Evolutionary conservation across 2,888 invertebrate genomes (phyloP), one percentile per base, ranked within the genome.

Genomic region (Ischnura elegans): DNA sequence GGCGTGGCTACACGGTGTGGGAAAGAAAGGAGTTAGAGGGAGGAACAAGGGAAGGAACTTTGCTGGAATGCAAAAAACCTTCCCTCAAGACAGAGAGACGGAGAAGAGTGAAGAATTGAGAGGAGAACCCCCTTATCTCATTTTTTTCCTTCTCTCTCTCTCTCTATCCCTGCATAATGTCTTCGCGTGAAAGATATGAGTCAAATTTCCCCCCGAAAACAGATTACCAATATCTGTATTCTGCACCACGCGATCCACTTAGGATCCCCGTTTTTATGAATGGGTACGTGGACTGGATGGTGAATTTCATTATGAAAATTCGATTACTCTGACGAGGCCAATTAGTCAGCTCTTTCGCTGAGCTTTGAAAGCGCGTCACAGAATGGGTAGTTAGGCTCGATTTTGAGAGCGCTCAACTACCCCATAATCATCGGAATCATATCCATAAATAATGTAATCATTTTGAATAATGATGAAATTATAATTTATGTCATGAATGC

Each of bases 51-150:
- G 55, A 13, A 13, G 13, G 76, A 76, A 76, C 76, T 76, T 76
- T 13, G 29, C 4, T 36, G 36, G 76, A 76, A 76, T 76, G 29
- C 76, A 36, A 76, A 36, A 76, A 76, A 76, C 36, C 76, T 76
- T 76, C 36, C 51, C 51, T n/a, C 13, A 76, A 76, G 76, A 13
- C 8, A 36, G 66, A 0, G 47, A 47, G 47, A 19, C 13, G 51
- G 51, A 51, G 2, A 10, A 19, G 51, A 3, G n/a, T 25, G 5
- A 36, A 36, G 76, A 76, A 76, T 36, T n/a, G n/a, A n/a, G n/a
- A n/a, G n/a, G 76, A 76, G 76, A 76, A 29, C 76, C 25, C n/a
- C 36, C 36, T 76, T 76, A 76, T 76, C n/a, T n/a, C 76, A 76
- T 36, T 76, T 76, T 10, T 10, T 36, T 36, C 16, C 36, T 36